A percentile compares a stretch with the other conserved stretches of the same genome.
These are phyloP conservation scores for Marisa cornuarietis DNA, from an alignment of 1,140 invertebrate species.

Conservation along the genomic window DNA sequence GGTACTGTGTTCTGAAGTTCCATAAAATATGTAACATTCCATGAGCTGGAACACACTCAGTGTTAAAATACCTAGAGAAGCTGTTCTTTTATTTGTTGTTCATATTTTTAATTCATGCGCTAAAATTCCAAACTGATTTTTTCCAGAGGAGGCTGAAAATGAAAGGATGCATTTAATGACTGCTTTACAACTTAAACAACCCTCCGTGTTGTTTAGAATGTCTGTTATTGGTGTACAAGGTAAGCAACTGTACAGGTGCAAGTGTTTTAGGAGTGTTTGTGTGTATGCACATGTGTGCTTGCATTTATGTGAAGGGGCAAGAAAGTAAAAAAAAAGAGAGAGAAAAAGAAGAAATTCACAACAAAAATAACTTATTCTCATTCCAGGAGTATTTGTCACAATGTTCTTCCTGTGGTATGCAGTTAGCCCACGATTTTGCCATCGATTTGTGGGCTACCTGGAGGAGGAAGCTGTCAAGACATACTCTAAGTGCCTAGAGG, in stretches of 20 bases:
- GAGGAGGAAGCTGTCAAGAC: constrained; percentile 68
- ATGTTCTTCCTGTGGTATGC: constrained; percentile 63
- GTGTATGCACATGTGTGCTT: no score
- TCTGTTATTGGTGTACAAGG: constrained; percentile 62
- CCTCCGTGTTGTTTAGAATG: constrained; percentile 57
- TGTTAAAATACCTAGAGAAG: no score
- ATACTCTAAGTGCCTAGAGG: constrained; percentile 64
- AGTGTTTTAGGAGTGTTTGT: background rate
- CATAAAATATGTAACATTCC: no score
- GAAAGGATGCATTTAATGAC: constrained; percentile 68
- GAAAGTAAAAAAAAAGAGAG: background rate
- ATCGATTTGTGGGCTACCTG: constrained; percentile 67
- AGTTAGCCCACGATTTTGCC: constrained; percentile 63
- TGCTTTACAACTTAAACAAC: constrained; percentile 62
- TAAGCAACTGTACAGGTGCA: constrained; percentile 17
- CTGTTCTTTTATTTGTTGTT: no score
- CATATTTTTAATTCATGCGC: no score
- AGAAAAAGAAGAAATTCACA: background rate
- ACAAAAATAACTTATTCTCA: background rate
- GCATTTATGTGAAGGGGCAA: background rate
- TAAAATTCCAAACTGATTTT: background rate
- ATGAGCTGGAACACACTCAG: no score
- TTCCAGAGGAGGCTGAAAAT: constrained; percentile 67
- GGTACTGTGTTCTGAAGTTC: no score
- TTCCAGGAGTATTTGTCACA: constrained; percentile 61